Evolutionary conservation across 2,888 invertebrate species (phyloP).

Genomic region (Lycocerus yunnanus): DNA sequence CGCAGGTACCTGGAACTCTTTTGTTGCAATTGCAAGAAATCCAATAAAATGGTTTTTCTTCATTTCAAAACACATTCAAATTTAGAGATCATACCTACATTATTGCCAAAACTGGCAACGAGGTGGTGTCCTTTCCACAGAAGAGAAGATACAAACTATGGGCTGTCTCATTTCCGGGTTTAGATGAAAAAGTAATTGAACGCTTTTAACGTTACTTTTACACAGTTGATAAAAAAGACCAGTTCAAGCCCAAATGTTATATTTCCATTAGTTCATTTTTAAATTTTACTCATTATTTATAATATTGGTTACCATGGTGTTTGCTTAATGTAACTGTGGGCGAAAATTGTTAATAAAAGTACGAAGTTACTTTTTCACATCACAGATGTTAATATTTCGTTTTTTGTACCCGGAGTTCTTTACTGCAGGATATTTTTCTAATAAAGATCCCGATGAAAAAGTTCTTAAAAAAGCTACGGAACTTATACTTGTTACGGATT

Average conservation of each 20-base stretch:
- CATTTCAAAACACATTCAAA: slow-evolving; percentile 60
- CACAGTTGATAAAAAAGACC: slow-evolving; percentile 71
- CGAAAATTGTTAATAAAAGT: slow-evolving; percentile 67
- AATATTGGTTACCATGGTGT: slow-evolving; percentile 64
- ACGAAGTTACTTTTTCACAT: slow-evolving; percentile 42
- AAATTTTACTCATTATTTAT: slow-evolving; percentile 59
- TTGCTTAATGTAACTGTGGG: slow-evolving; percentile 65
- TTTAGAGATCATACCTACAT: slow-evolving; percentile 64
- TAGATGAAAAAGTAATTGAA: slow-evolving; percentile 81
- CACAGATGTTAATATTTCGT: neutral
- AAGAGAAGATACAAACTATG: neutral
- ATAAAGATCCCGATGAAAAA: slow-evolving; percentile 66
- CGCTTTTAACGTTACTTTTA: slow-evolving; percentile 79
- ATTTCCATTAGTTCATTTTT: slow-evolving; percentile 56
- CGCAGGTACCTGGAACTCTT: slow-evolving; percentile 91
- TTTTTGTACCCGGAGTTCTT: slow-evolving; percentile 59
- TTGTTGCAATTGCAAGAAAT: slow-evolving; percentile 75
- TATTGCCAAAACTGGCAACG: slow-evolving; percentile 37
- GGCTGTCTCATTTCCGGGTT: slow-evolving; percentile 72
- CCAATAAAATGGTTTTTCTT: slow-evolving; percentile 59
- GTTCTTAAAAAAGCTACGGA: slow-evolving; percentile 66
- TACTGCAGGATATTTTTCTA: slow-evolving; percentile 68
- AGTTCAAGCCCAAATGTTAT: slow-evolving; percentile 78
- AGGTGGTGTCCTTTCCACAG: neutral
- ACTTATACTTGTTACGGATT: slow-evolving; percentile 71